Percentiles rank a stretch among this genome's conserved stretches.
Conservation (phyloP, 92 coral and sea anemone species). For the Palythoa heliodiscus region DNA sequence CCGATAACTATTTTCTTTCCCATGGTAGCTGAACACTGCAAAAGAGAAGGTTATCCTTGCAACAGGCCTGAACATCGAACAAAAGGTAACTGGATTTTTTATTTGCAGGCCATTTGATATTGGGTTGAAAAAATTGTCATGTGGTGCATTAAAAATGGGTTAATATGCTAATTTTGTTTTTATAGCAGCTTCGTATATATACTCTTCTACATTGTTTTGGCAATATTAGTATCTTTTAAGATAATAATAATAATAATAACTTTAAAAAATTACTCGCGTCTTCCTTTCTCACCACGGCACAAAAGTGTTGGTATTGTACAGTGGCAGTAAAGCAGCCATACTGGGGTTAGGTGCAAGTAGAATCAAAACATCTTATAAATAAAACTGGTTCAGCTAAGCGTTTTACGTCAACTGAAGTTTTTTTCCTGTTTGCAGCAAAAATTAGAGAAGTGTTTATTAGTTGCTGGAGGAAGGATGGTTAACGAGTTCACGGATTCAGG, state of each 20-base stretch:
- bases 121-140: no score
- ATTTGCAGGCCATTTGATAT: no score
- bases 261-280: no score
- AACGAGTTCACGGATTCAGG: conserved; percentile 82
- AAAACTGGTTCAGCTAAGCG: neutral
- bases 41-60: conserved; percentile 71
- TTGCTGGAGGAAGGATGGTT: conserved; percentile 74
- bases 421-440: conserved; percentile 55
- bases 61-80: conserved; percentile 77
- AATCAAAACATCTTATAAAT: neutral
- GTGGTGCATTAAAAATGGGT: no score
- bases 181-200: neutral
- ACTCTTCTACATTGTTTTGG: no score
- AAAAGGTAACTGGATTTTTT: conserved; percentile 61
- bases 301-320: neutral
- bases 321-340: no score
- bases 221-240: no score
- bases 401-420: neutral
- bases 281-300: no score
- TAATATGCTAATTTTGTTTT: neutral
- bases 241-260: no score
- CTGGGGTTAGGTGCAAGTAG: neutral
- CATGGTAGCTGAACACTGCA: conserved; percentile 12
- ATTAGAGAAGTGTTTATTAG: conserved; percentile 66
- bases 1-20: neutral